These are phyloP conservation scores for Crocidura indochinensis DNA, from an alignment of 2,797 vertebrate species.

Conservation along the genomic window DNA sequence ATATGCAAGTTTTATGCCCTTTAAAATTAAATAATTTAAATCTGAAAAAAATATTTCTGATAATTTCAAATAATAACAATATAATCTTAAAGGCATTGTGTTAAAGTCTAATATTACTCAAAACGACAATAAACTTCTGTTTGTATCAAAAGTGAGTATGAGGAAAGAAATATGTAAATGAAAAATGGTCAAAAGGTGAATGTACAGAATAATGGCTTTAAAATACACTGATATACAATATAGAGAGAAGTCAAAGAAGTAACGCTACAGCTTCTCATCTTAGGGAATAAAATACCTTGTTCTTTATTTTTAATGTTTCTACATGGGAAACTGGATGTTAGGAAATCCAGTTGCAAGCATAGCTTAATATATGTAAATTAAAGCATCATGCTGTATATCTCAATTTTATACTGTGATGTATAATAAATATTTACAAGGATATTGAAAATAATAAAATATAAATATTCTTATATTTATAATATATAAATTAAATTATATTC, in stretches of 20 bases:
- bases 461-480: not conserved
- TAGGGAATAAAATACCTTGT: not conserved
- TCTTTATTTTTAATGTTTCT: not conserved
- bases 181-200: not conserved
- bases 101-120: too few species aligned
- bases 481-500: not conserved
- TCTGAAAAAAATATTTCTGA: too few species aligned
- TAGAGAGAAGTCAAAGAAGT: not conserved
- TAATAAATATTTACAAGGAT: not conserved
- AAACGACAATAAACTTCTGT: too few species aligned
- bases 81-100: too few species aligned
- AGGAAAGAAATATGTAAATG: too few species aligned
- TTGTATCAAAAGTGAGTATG: too few species aligned
- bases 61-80: too few species aligned
- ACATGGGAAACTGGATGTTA: not conserved
- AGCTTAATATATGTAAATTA: not conserved
- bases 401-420: not conserved
- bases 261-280: not conserved
- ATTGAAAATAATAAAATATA: not conserved
- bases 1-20: too few species aligned
- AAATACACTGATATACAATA: not conserved
- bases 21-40: too few species aligned
- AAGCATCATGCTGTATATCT: not conserved
- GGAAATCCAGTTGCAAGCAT: not conserved
- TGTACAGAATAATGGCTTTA: not conserved